phyloP scores from a whole-genome alignment of 2,113 vertebrate species.

The Nyctereutes procyonoides region DNA sequence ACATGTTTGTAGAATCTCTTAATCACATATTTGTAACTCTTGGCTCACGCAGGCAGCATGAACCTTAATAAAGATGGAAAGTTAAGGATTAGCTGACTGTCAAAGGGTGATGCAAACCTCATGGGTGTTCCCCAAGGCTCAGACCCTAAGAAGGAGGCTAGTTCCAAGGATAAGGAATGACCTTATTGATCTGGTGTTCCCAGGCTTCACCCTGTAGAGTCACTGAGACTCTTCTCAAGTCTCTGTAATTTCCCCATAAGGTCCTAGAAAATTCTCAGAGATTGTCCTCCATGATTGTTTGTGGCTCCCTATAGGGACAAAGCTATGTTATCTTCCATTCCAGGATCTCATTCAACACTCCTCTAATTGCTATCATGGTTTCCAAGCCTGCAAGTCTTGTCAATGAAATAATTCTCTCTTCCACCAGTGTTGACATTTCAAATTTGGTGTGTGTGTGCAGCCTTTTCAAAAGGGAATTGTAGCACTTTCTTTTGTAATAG shows the following conservation, averaged over 20 bases:
- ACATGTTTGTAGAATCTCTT: neutral
- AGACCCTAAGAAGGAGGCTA: neutral
- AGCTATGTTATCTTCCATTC: neutral
- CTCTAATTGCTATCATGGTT: neutral
- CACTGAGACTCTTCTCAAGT: neutral
- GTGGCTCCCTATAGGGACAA: neutral
- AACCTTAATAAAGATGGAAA: neutral
- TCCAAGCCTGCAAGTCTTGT: neutral
- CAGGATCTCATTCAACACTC: neutral
- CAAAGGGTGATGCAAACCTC: neutral
- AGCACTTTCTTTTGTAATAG: neutral
- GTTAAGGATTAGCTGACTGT: neutral
- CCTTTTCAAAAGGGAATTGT: neutral
- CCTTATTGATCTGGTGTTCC: neutral
- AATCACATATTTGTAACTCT: neutral
- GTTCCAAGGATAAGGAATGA: neutral
- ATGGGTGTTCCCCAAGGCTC: neutral
- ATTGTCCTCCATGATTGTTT: neutral
- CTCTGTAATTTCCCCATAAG: neutral
- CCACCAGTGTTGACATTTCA: neutral
- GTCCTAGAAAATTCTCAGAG: neutral
- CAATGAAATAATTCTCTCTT: neutral
- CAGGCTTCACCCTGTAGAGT: neutral
- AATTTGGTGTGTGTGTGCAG: neutral
- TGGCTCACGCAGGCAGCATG: neutral